Evolutionary conservation across 2,113 vertebrate species (phyloP), one percentile per base, ranked within the genome.

Genomic region (Herpailurus yagouaroundi): DNA sequence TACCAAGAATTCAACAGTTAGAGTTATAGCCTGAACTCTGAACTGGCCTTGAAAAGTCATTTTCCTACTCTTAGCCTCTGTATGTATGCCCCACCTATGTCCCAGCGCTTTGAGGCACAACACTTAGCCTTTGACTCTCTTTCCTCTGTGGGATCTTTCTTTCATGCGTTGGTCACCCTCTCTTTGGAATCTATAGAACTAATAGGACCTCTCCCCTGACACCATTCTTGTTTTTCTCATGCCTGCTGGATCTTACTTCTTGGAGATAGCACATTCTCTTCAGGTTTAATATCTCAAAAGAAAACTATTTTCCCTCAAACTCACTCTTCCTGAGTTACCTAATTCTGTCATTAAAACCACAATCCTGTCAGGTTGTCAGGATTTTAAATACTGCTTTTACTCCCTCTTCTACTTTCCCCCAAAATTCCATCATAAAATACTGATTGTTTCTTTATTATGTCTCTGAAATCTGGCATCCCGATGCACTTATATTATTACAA

Each of bases 331-430:
- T 83, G 36, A 92, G n/a, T 82, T 88, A 12, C 80, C 57, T 64
- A 71, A 64, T 63, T 83, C 38, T 74, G 25, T 71, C 41, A 66
- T 90, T 45, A 92, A 66, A 48, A 45, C 3, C 73, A 96, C 45
- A 81, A 36, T 76, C 41, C 8, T 83, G 18, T 68, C 15, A 45
- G 45, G 36, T 45, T 69, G 29, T 89, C 74, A 81, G 36, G 50
- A 50, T 52, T 91, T 96, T 83, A 71, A 96, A 95, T 45, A 79
- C 38, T 69, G 5, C 27, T 90, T 96, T 92, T 36, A 73, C 84
- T 90, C 48, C 2, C 9, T 80, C 50, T 94, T 41, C 33, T 71
- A 60, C 31, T 64, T 48, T 69, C 57, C 41, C 23, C 36, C 45
- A 48, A 89, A 38, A 57, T 77, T 38, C 21, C 5, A 66, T 38